Evolutionary conservation across 1,140 invertebrate species (phyloP).

Genomic region (Bursaphelenchus mucronatus): DNA sequence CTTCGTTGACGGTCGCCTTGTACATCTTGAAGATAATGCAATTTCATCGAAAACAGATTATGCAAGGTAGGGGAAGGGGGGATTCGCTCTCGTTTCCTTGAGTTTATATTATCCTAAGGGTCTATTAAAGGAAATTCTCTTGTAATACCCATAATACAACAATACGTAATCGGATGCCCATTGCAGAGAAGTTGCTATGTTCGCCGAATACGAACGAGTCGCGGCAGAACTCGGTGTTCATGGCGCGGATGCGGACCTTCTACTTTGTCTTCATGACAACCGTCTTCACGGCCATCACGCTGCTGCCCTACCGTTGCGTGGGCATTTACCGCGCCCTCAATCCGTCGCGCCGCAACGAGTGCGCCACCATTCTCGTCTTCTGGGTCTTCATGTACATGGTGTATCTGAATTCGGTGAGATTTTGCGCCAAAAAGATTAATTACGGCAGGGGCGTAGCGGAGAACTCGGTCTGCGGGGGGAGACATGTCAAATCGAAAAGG

Average conservation of each 20-base stretch:
- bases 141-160: background rate
- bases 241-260: conserved; percentile 46
- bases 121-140: conserved; percentile 16
- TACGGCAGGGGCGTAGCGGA: no score
- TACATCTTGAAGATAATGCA: conserved; percentile 47
- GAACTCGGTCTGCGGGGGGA: no score
- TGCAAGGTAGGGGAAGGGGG: conserved; percentile 32
- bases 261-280: conserved; percentile 55
- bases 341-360: conserved; percentile 30
- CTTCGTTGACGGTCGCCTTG: conserved; percentile 48
- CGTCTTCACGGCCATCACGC: conserved; percentile 46
- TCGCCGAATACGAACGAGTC: conserved; percentile 12
- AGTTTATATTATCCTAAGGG: background rate
- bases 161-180: background rate
- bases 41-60: conserved; percentile 41
- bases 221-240: conserved; percentile 39
- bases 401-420: conserved; percentile 41
- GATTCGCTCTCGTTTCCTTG: background rate
- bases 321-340: conserved; percentile 35
- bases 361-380: conserved; percentile 44
- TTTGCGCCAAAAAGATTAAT: background rate
- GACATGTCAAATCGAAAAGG: no score
- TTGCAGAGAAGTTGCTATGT: conserved; percentile 32
- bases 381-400: conserved; percentile 52
- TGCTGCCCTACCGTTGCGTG: conserved; percentile 44